Percentiles rank a stretch among this genome's conserved stretches.
Evolutionary conservation across 1,140 invertebrate species (phyloP).

Genomic region (Drosophila watanabei): DNA sequence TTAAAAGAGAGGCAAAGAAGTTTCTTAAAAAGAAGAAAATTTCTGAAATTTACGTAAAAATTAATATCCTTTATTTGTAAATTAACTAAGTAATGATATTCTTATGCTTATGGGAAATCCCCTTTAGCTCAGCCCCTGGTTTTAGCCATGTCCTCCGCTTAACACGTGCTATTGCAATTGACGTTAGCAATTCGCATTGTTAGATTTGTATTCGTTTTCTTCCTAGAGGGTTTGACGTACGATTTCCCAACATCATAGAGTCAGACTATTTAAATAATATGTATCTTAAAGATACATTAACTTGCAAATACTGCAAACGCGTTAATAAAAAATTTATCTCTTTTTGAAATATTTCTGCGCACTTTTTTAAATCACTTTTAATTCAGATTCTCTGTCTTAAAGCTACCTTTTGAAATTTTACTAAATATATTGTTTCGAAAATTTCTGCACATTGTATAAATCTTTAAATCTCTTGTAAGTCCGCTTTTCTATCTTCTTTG

Average conservation of each 20-base stretch:
- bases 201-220: not conserved
- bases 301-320: not conserved
- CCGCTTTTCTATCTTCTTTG: slow-evolving; percentile 30
- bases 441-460: not conserved
- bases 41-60: not conserved
- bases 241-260: not conserved
- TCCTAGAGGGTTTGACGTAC: not conserved
- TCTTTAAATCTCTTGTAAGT: not conserved
- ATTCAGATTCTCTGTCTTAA: not conserved
- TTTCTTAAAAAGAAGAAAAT: not conserved
- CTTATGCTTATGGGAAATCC: not conserved
- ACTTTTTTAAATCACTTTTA: not conserved
- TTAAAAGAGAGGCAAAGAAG: not conserved
- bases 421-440: not conserved
- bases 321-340: not conserved
- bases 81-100: not conserved
- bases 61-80: not conserved
- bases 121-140: not conserved
- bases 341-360: not conserved
- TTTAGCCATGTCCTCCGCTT: not conserved
- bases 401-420: not conserved
- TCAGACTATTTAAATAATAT: not conserved
- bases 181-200: slow-evolving; percentile 5
- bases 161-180: slow-evolving; percentile 14
- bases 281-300: not conserved